Percentiles rank a stretch among this genome's conserved stretches.
phyloP scores from a whole-genome alignment of 2,113 vertebrate genomes.

The Calyptomena viridis region DNA sequence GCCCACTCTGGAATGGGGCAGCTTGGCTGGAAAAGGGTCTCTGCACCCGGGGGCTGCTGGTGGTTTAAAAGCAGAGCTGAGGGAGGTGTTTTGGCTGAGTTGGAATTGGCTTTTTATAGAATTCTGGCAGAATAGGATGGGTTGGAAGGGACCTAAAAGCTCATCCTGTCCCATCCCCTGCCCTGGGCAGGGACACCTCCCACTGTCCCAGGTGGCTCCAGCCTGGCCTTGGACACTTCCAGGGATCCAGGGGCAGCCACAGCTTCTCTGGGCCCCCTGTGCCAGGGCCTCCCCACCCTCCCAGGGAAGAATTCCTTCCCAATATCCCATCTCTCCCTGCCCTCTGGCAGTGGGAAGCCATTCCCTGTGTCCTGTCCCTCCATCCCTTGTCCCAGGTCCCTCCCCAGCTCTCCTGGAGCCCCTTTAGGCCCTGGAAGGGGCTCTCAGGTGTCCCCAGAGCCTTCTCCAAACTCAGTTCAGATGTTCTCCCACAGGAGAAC shows the following conservation, averaged over 20 bases:
- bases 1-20: background rate
- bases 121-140: background rate
- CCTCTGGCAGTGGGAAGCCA: background rate
- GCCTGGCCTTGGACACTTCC: fast-evolving
- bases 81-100: background rate
- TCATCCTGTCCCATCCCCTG: background rate
- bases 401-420: background rate
- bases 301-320: background rate
- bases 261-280: background rate
- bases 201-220: background rate
- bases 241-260: background rate
- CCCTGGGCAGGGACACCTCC: background rate
- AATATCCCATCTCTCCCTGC: fast-evolving
- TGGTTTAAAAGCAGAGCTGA: background rate
- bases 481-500: background rate
- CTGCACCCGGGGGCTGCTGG: background rate
- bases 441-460: background rate
- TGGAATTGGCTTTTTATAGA: background rate
- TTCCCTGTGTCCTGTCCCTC: background rate
- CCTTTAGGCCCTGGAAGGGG: background rate
- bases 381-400: background rate
- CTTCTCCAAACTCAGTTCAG: background rate
- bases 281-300: background rate
- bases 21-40: background rate
- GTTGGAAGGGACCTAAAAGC: background rate